Evolutionary conservation across 2,797 vertebrate genomes (phyloP), one percentile per base, ranked within the genome.

Genomic region (Antrozous pallidus): DNA sequence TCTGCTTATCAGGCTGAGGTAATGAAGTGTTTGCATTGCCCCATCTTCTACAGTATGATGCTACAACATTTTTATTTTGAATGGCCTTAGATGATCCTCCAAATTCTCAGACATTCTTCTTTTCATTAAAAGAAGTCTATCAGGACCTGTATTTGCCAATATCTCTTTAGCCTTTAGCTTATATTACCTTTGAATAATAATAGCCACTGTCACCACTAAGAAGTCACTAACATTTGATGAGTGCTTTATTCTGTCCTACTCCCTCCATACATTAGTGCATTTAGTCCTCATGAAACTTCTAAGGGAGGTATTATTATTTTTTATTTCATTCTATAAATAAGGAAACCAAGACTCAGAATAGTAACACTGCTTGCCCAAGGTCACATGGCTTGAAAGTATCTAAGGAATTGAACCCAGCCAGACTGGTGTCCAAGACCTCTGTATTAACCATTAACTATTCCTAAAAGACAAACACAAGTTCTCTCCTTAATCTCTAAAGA

Each of bases 81-180:
- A 67, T 69, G 58, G 28, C 22, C 9, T 93, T 83, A 31, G 12
- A 40, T 86, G 67, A 83, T 91, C 94, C n/a, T 84, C 22, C 54
- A 83, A 69, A 61, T 67, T n/a, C 67, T 22, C 40, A 77, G 58
- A 49, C 2, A 71, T 49, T 96, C 75, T 81, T 82, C 63, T 75
- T 85, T 79, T 82, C 45, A 42, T 79, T 71, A 42, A 82, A 88
- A 31, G 28, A 94, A 47, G 9, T 42, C 24, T 89, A 36, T 54
- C 26, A 70, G 16, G 28, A 75, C 18, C 17, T 89, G 20, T 70
- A 26, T 56, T 89, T 94, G 56, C 49, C 26, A 54, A 8, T 83
- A 83, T 61, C 79, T 93, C 45, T 92, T 91, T 40, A 87, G 36
- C 36, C 36, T 85, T 67, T 54, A 74, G 73, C 18, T 93, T 12